Evolutionary conservation across 2,113 vertebrate species (phyloP).

Genomic region (Carassius gibelio): DNA sequence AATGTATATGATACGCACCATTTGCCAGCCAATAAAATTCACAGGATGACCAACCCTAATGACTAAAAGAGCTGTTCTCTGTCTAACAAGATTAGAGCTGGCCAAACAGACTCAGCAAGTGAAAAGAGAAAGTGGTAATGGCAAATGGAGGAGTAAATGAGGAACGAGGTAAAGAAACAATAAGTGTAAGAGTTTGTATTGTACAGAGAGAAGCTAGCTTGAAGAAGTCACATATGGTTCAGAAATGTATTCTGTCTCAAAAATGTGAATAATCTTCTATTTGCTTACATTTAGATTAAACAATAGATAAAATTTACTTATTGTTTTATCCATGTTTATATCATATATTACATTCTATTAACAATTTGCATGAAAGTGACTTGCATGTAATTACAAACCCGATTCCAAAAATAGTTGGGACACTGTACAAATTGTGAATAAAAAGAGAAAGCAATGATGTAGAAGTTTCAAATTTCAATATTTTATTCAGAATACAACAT

Average conservation of each 20-base stretch:
- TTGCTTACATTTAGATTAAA: no score
- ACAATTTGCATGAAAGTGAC: no score
- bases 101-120: constrained; percentile 56
- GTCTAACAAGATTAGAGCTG: constrained; percentile 57
- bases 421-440: no score
- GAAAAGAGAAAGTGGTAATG: not conserved
- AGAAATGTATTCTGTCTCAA: not conserved
- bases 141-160: constrained; percentile 43
- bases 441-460: no score
- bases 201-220: not conserved
- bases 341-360: no score
- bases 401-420: no score
- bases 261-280: not conserved
- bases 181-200: not conserved
- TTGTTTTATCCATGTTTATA: no score
- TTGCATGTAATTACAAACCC: no score
- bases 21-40: constrained; percentile 80
- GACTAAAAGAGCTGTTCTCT: constrained; percentile 65
- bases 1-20: constrained; percentile 78
- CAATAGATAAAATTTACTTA: no score
- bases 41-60: constrained; percentile 69
- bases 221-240: not conserved
- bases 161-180: constrained; percentile 28
- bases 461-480: no score
- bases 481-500: no score